Evolutionary conservation across 1,140 invertebrate species (phyloP).

Genomic region (Nomia melanderi): DNA sequence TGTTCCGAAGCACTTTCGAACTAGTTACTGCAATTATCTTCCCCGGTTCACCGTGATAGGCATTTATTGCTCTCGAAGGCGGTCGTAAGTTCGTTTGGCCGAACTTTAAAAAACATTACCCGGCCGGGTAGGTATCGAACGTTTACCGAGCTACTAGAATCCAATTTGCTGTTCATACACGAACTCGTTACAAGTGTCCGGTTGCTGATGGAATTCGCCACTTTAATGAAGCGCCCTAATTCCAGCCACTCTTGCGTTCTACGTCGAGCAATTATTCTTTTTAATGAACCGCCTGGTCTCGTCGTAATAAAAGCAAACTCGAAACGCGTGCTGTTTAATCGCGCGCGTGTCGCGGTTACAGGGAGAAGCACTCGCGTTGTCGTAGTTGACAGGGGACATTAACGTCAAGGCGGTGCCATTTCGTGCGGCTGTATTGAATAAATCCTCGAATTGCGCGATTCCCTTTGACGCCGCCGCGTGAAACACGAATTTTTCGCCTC

Average conservation of each 20-base stretch:
- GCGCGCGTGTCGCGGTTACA: background rate
- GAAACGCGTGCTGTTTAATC: background rate
- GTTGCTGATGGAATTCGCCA: background rate
- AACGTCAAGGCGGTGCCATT: too few species aligned
- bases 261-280: background rate
- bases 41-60: slow-evolving; percentile 4
- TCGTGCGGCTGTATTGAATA: too few species aligned
- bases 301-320: background rate
- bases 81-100: background rate
- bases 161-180: slow-evolving; percentile 18
- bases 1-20: background rate
- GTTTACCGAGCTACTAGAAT: background rate
- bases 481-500: background rate
- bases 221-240: slow-evolving; percentile 18
- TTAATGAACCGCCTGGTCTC: background rate
- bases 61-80: background rate
- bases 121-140: too few species aligned
- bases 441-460: too few species aligned
- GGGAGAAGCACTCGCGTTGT: background rate
- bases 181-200: background rate
- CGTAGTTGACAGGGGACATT: too few species aligned
- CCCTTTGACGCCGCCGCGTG: too few species aligned
- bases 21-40: slow-evolving; percentile 22
- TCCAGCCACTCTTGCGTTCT: background rate
- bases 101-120: background rate